Conservation (phyloP, 2,888 invertebrate genomes). For the Coenonympha glycerion region DNA sequence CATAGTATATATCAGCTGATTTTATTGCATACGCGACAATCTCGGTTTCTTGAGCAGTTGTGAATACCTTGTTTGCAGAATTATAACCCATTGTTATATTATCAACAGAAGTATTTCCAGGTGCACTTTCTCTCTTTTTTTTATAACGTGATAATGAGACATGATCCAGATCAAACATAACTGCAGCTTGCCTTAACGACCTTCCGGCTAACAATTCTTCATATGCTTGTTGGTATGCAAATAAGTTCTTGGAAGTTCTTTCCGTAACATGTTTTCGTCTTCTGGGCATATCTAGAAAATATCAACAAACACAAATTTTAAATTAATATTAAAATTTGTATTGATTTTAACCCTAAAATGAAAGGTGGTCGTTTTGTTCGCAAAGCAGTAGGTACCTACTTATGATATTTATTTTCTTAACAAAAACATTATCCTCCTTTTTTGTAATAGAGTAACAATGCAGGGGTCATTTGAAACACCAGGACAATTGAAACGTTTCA, state of each 20-base stretch:
- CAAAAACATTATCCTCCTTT: not conserved
- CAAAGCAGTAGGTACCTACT: not conserved
- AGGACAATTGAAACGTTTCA: not conserved
- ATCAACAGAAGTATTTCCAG: conserved; percentile 9
- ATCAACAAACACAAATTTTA: not conserved
- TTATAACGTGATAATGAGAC: conserved; percentile 6
- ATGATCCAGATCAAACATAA: conserved; percentile 6
- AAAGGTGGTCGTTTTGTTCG: not conserved
- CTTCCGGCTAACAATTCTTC: not conserved
- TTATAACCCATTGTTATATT: conserved; percentile 20
- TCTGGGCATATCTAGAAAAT: not conserved
- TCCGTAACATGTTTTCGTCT: not conserved
- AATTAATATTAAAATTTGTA: not conserved
- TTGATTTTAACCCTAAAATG: not conserved
- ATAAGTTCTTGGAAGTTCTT: not conserved
- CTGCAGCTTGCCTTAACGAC: not conserved
- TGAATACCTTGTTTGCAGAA: conserved; percentile 21
- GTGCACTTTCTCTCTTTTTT: conserved; percentile 7
- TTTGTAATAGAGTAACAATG: not conserved
- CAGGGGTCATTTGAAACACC: not conserved
- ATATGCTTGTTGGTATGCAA: not conserved
- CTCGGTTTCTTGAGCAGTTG: conserved; percentile 13
- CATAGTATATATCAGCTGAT: conserved; percentile 30
- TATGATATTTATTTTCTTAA: not conserved
- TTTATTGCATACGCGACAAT: conserved; percentile 11